Evolutionary conservation across 2,888 invertebrate species (phyloP), one percentile per base, ranked within the genome.

Genomic region (Tenthredo notha): DNA sequence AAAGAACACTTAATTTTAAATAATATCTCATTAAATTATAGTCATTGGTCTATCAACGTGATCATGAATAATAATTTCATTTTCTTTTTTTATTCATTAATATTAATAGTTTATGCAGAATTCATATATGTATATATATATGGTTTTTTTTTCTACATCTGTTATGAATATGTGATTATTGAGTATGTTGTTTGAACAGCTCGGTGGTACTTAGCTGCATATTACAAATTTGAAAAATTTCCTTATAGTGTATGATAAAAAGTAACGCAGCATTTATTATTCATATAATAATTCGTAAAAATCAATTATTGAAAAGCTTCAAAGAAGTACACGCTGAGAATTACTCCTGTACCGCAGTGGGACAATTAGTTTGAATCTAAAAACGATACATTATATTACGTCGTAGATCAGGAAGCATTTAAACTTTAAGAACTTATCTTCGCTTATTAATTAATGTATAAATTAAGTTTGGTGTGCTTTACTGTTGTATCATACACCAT

Each of bases 11-110:
- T 87, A 86, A 87, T 58, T 90, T 88, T 88, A 90, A 90, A 90
- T 89, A 88, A 90, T 89, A 87, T 86, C 84, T 88, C 87, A 89
- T 88, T 91, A 92, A 91, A 92, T 86, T 90, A 92, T 92, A 92
- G 89, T 92, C 91, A 92, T 92, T 92, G 92, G 92, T 92, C 91
- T 92, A 90, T 90, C 90, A 90, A 91, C 90, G 90, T 90, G 88
- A 90, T 91, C 90, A 88, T 88, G 89, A 88, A 89, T 89, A 87
- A 88, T 86, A 80, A 85, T 84, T 86, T 85, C 80, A 70, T 82
- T 50, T 47, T 47, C 77, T 72, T 84, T 58, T 58, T 61, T 84
- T 61, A 25, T 43, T 67, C 70, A 72, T 47, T 67, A 84, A 84
- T 67, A 77, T 65, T 58, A 80, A 80, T 80, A 80, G 80, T 80